These are phyloP conservation scores for Epizoanthus scotinus DNA, from an alignment of 92 coral and sea anemone genomes.

Conservation along the genomic window DNA sequence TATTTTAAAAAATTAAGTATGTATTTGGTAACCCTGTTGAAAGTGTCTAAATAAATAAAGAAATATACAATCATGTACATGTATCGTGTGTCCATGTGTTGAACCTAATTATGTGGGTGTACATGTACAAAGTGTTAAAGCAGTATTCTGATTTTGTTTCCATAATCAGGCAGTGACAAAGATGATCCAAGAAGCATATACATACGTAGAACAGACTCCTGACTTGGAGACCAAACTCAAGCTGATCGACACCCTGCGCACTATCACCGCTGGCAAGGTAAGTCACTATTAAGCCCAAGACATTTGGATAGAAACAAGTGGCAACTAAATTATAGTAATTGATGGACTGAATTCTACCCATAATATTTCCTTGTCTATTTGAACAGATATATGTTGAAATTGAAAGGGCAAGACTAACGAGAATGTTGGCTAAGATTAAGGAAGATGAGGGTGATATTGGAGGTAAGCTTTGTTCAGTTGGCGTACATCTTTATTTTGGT, in stretches of 20 bases:
- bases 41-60: no score
- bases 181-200: constrained; percentile 95
- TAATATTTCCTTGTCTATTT: background rate
- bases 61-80: no score
- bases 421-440: constrained; percentile 85
- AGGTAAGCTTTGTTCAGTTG: constrained; percentile 62
- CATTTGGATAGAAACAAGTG: no score
- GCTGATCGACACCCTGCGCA: constrained; percentile 90
- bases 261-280: constrained; percentile 98
- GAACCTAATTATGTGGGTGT: background rate
- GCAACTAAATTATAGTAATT: no score
- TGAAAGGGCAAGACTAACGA: constrained; percentile 94
- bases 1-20: no score
- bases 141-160: background rate
- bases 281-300: background rate
- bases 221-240: constrained; percentile 88
- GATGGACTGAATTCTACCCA: no score
- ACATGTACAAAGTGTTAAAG: background rate
- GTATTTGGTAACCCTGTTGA: no score
- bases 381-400: constrained; percentile 94
- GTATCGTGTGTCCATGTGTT: background rate
- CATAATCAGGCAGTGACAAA: constrained; percentile 84
- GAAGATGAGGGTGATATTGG: constrained; percentile 89
- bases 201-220: constrained; percentile 92
- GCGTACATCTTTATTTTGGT: no score